Conservation (phyloP, 2,113 vertebrate genomes). For the Erpornis zantholeuca region DNA sequence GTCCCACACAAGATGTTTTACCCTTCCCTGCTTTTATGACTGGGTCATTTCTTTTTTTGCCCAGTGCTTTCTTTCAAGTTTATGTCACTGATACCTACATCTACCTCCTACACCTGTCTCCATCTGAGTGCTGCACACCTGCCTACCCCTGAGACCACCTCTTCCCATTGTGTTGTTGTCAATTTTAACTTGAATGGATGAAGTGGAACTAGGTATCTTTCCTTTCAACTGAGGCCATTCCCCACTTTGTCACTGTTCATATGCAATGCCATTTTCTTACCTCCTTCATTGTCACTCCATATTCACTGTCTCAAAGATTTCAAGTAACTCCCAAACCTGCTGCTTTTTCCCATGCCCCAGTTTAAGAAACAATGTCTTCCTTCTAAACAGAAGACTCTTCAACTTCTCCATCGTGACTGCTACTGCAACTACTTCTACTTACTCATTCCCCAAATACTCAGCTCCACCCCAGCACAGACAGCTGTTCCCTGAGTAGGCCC, state of each 20-base stretch:
- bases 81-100: background rate
- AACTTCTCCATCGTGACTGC: constrained; percentile 9
- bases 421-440: constrained; percentile 24
- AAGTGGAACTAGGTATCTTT: background rate
- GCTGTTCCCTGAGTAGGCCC: constrained; percentile 56
- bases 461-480: constrained; percentile 55
- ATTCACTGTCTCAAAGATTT: background rate
- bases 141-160: background rate
- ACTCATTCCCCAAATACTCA: constrained; percentile 46
- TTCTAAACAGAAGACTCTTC: background rate
- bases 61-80: background rate
- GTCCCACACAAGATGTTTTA: background rate
- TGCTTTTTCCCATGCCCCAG: background rate
- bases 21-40: background rate
- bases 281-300: background rate
- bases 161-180: background rate
- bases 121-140: background rate
- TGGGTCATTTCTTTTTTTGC: background rate
- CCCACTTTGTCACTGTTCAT: background rate
- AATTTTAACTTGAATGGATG: background rate
- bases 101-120: background rate
- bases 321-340: background rate
- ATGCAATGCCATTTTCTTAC: background rate
- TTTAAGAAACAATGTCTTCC: background rate
- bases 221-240: background rate